These are phyloP conservation scores for Stigmatopora nigra DNA, from an alignment of 2,113 vertebrate genomes.

Conservation along the genomic window DNA sequence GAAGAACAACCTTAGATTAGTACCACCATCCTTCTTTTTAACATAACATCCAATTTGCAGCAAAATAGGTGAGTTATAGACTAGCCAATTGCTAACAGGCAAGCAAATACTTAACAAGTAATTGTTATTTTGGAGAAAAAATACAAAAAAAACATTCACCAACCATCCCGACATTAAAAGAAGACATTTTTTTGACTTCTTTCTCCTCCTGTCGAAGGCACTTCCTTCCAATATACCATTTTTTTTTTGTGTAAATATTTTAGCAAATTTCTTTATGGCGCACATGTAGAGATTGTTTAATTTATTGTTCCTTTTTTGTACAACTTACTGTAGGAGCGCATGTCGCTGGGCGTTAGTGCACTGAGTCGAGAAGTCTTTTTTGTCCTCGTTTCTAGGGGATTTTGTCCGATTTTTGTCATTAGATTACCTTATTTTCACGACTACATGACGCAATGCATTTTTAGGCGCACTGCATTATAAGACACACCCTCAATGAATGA, in stretches of 20 bases:
- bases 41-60: neutral
- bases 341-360: conserved; percentile 35
- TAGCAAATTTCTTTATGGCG: conserved; percentile 63
- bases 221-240: conserved; percentile 64
- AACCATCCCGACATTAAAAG: neutral
- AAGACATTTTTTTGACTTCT: neutral
- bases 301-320: conserved; percentile 67
- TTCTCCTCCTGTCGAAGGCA: conserved; percentile 47
- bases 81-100: too few relatives aligned
- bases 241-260: conserved; percentile 67
- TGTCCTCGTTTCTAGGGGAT: neutral
- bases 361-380: conserved; percentile 15
- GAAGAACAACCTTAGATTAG: conserved; percentile 74
- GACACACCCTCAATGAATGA: too few relatives aligned
- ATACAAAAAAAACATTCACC: neutral
- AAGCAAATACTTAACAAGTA: neutral
- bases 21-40: conserved; percentile 4
- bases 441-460: too few relatives aligned
- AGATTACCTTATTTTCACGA: too few relatives aligned
- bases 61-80: too few relatives aligned
- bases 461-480: too few relatives aligned
- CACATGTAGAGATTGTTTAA: conserved; percentile 62
- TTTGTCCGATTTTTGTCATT: neutral
- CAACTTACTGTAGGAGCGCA: conserved; percentile 65
- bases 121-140: neutral